Evolutionary conservation across 2,888 invertebrate species (phyloP).

Genomic region (Volucella inflata): DNA sequence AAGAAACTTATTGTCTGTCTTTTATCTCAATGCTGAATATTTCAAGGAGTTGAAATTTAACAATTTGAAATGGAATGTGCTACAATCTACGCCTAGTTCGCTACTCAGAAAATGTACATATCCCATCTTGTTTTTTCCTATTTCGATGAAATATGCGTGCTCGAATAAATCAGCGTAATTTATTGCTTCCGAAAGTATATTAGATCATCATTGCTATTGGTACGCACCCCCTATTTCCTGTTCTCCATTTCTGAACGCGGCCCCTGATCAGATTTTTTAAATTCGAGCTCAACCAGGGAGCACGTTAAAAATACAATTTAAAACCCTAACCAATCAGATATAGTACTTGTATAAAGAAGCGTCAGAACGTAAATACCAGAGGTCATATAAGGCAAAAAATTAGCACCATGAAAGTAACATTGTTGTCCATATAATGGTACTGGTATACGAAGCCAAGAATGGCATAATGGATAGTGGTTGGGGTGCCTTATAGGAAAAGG

Average conservation of each 20-base stretch:
- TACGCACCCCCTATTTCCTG: slow-evolving; percentile 46
- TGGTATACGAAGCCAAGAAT: slow-evolving; percentile 51
- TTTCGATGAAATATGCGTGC: slow-evolving; percentile 42
- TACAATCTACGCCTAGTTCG: not conserved
- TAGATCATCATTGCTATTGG: slow-evolving; percentile 50
- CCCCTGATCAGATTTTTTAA: slow-evolving; percentile 4
- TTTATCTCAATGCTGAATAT: no score
- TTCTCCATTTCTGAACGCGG: slow-evolving; percentile 36
- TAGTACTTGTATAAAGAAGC: slow-evolving; percentile 51
- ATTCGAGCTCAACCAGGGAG: slow-evolving; percentile 51
- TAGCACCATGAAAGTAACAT: slow-evolving; percentile 74
- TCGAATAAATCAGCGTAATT: slow-evolving; percentile 64
- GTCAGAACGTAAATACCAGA: slow-evolving; percentile 72
- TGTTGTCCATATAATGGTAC: slow-evolving; percentile 57
- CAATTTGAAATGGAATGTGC: slow-evolving; percentile 4
- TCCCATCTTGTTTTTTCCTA: slow-evolving; percentile 16
- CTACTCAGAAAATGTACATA: not conserved
- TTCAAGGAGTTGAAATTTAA: no score
- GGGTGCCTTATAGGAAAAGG: slow-evolving; percentile 50
- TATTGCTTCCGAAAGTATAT: slow-evolving; percentile 68
- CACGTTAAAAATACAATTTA: slow-evolving; percentile 66
- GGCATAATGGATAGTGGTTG: slow-evolving; percentile 60
- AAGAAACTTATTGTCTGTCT: no score
- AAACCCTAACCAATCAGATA: slow-evolving; percentile 46
- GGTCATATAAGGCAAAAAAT: slow-evolving; percentile 75